Evolutionary conservation across 2,113 vertebrate species (phyloP).

Genomic region (Ptyas mucosa): DNA sequence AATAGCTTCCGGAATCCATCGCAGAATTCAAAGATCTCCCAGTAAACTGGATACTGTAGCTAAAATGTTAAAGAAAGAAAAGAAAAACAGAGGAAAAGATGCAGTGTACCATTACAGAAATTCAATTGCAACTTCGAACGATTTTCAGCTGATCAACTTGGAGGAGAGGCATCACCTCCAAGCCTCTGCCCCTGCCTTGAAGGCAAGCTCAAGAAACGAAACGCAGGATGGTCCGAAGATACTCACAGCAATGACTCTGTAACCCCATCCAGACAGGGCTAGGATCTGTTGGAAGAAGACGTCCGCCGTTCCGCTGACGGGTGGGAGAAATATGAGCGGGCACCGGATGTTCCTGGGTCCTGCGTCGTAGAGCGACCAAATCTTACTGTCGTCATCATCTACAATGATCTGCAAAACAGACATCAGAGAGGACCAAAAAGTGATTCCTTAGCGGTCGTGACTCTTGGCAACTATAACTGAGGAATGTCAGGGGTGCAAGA

Average conservation of each 20-base stretch:
- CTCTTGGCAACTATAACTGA: background rate
- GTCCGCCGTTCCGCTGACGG: slow-evolving; percentile 94
- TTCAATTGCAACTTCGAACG: background rate
- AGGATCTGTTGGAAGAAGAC: slow-evolving; percentile 96
- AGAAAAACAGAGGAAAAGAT: background rate
- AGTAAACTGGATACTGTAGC: slow-evolving; percentile 97
- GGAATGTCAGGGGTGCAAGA: background rate
- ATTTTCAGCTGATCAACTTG: background rate
- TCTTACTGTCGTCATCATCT: slow-evolving; percentile 97
- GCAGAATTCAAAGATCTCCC: slow-evolving; percentile 97
- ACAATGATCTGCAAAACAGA: slow-evolving; percentile 86
- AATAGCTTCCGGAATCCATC: slow-evolving; percentile 96
- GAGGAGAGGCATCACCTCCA: background rate
- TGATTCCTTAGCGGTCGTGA: background rate
- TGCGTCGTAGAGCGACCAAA: slow-evolving; percentile 95
- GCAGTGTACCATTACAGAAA: background rate
- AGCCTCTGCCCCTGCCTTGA: background rate
- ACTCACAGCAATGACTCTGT: slow-evolving; percentile 96
- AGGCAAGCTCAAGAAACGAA: background rate
- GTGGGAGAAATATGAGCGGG: slow-evolving; percentile 94
- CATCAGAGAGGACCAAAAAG: background rate
- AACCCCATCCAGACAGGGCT: slow-evolving; percentile 93
- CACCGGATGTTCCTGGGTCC: slow-evolving; percentile 92
- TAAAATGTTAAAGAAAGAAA: slow-evolving; percentile 32
- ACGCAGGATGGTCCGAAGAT: background rate